Conservation (phyloP, 2,888 invertebrate genomes). For the Hartigia nigra region DNA sequence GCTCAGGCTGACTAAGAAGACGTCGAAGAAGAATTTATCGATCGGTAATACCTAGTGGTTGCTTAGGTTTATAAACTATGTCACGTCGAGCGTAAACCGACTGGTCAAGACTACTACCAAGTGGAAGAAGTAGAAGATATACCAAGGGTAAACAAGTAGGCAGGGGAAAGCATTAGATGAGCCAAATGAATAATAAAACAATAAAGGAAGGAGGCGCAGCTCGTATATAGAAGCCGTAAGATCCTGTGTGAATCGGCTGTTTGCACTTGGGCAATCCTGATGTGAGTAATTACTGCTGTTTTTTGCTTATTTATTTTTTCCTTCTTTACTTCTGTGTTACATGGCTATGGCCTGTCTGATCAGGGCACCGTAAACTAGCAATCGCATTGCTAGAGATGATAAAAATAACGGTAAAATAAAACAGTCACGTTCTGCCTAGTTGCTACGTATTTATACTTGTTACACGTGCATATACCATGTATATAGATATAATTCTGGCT, state of each 20-base stretch:
- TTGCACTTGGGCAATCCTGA: neutral
- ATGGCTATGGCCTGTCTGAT: neutral
- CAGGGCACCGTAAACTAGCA: neutral
- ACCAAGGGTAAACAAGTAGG: neutral
- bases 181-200: neutral
- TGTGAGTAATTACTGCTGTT: neutral
- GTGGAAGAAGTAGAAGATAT: slow-evolving; percentile 1
- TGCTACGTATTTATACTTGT: neutral
- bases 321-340: neutral
- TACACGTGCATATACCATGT: neutral
- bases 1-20: neutral
- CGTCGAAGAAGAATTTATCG: neutral
- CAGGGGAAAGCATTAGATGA: neutral
- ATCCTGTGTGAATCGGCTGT: neutral
- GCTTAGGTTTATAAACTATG: neutral
- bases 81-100: neutral
- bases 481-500: neutral
- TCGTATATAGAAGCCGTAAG: neutral
- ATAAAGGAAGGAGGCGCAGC: neutral
- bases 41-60: neutral
- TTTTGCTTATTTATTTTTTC: neutral
- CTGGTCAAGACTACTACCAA: neutral
- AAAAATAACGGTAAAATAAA: slow-evolving; percentile 1
- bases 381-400: neutral
- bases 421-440: slow-evolving; percentile 1